These are phyloP conservation scores for Onychorhynchus coronatus DNA, from an alignment of 2,113 vertebrate genomes.

Conservation along the genomic window DNA sequence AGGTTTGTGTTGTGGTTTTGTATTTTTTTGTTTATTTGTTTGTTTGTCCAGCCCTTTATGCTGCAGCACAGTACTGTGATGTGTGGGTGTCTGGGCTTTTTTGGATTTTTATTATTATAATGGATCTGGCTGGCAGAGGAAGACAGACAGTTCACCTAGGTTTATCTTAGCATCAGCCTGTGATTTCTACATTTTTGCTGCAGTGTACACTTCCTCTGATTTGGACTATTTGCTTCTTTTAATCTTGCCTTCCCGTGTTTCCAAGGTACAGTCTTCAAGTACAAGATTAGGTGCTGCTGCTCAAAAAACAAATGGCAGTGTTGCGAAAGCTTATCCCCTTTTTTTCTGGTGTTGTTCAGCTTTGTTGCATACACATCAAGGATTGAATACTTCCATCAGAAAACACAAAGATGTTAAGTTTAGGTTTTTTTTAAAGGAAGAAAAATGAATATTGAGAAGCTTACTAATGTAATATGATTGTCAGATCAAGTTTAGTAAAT, in stretches of 20 bases:
- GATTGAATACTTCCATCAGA: not conserved
- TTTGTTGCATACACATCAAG: not conserved
- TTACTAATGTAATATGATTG: not conserved
- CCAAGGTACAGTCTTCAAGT: not conserved
- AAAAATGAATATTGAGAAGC: not conserved
- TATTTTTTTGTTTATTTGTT: accelerated
- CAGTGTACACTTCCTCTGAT: not conserved
- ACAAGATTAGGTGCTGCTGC: not conserved
- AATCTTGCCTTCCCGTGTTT: not conserved
- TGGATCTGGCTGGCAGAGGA: not conserved
- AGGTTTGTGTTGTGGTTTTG: not conserved
- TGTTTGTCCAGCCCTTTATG: not conserved
- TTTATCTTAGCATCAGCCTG: not conserved
- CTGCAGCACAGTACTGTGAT: not conserved
- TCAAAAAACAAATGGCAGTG: not conserved
- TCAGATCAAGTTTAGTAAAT: not conserved
- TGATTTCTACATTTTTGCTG: not conserved
- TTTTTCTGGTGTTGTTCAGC: not conserved
- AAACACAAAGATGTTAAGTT: not conserved
- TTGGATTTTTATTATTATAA: not conserved
- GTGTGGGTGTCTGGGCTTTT: not conserved
- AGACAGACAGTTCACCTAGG: not conserved
- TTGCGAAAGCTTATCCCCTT: not conserved
- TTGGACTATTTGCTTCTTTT: not conserved
- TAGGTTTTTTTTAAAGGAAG: not conserved